A percentile compares a stretch with the other conserved stretches of the same genome.
Conservation (phyloP, 1,140 invertebrate genomes). For the Drosophila melanogaster region DNA sequence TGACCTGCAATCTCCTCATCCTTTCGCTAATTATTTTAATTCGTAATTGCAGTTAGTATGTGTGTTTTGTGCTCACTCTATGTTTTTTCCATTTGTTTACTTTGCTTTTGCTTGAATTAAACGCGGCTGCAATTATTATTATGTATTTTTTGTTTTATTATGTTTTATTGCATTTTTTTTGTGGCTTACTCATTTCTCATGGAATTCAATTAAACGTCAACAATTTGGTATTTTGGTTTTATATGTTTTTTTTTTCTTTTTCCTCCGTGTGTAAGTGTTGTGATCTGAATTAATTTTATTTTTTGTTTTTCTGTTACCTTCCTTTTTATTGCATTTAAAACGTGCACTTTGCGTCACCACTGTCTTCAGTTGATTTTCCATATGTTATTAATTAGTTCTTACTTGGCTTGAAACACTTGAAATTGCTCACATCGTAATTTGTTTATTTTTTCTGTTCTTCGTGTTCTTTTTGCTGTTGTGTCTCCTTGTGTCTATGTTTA, state of each 20-base stretch:
- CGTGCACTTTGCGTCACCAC: constrained; percentile 59
- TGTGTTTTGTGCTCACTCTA: constrained; percentile 78
- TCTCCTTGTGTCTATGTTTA: constrained; percentile 58
- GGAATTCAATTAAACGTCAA: constrained; percentile 80
- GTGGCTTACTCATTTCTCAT: constrained; percentile 61
- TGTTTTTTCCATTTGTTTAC: constrained; percentile 64
- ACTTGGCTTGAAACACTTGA: constrained; percentile 78
- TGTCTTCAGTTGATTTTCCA: constrained; percentile 37
- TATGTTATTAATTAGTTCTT: constrained; percentile 50
- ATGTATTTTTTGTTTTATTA: constrained; percentile 56
- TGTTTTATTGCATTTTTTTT: constrained; percentile 75
- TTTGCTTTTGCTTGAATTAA: constrained; percentile 65
- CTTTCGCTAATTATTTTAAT: constrained; percentile 54
- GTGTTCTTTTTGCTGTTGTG: constrained; percentile 28
- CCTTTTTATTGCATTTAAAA: constrained; percentile 73
- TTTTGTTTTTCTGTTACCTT: constrained; percentile 32
- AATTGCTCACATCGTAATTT: constrained; percentile 76
- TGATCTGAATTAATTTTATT: constrained; percentile 43
- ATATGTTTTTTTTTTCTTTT: constrained; percentile 18
- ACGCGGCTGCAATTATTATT: constrained; percentile 62
- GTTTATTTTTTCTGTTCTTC: constrained; percentile 31
- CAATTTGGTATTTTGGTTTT: constrained; percentile 61
- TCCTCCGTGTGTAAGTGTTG: constrained; percentile 45
- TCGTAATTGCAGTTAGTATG: constrained; percentile 56
- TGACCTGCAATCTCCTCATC: constrained; percentile 33